phyloP scores from a whole-genome alignment of 1,140 invertebrate species.

The Ips typographus region DNA sequence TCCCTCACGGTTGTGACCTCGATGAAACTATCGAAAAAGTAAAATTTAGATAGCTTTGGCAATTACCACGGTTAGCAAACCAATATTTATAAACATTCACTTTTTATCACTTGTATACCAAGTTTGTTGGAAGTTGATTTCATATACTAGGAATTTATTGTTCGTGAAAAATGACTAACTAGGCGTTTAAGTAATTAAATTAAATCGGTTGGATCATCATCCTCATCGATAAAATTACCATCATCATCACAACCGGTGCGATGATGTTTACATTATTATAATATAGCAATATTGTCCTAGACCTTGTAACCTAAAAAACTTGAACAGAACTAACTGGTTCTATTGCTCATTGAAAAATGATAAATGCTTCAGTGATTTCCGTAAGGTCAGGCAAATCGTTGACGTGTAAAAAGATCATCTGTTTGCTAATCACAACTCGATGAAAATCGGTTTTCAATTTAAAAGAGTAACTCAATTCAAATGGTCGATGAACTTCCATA shows the following conservation, averaged over 20 bases:
- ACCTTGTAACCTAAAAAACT: constrained; percentile 11
- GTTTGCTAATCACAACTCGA: background rate
- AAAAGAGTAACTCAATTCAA: no score
- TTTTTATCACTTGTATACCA: background rate
- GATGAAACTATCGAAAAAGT: constrained; percentile 2
- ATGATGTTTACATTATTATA: no score
- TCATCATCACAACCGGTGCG: no score
- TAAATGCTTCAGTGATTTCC: constrained; percentile 12
- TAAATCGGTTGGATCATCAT: no score
- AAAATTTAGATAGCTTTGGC: background rate
- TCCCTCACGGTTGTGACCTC: background rate
- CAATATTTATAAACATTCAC: background rate
- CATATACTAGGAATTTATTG: no score
- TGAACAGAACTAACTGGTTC: background rate
- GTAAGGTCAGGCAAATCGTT: constrained; percentile 2
- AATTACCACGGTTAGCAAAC: background rate
- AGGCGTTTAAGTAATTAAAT: no score
- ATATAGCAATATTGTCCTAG: background rate
- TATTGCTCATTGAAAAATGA: constrained; percentile 1
- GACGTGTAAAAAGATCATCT: background rate
- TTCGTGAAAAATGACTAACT: no score
- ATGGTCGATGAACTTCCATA: no score
- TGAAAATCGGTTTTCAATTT: no score
- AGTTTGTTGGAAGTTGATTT: no score
- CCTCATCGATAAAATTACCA: no score